Evolutionary conservation across 92 coral and sea anemone genomes (phyloP), one percentile per base, ranked within the genome.

Genomic region (Siderastrea siderea): DNA sequence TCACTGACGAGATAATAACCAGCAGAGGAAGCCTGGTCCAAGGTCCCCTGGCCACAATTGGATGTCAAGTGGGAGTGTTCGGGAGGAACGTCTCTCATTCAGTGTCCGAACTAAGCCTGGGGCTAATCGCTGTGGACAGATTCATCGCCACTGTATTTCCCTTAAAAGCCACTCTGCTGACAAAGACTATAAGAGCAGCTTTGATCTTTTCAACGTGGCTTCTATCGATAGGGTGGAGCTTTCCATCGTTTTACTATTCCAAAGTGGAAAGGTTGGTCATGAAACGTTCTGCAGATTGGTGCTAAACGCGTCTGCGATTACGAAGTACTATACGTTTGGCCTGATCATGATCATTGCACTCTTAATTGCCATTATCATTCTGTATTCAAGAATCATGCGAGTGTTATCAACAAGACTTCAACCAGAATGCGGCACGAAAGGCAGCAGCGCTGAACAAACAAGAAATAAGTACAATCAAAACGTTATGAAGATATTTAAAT

Each of bases 61-160:
- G 51, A 7, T 80, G 75, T 38, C 50, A 80, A 67, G 15, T 80
- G 13, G 84, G 84, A 43, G 51, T 80, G 15, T 52, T 17, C 43
- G 3, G 26, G 11, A 66, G 75, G 5, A 10, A 17, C 43, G 43
- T 51, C 6, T 80, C 84, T 0, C 0, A 6, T 43, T 62, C 19
- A 1, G 65, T 51, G 0, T 80, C 84, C 61, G 43, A 66, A 10
- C 75, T 80, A 2, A 67, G 65, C 65, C 59, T 80, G 74, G 74
- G 66, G 50, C 2, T 68, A 43, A 80, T 80, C 15, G 74, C 63
- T 67, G 65, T 80, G 2, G 75, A 68, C 75, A 80, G 84, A 68
- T 80, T 80, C 43, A 80, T 80, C 26, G 84, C 64, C 15, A 43
- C 43, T 51, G 75, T 51, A 43, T 38, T 26, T 50, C 84, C 84